These are phyloP conservation scores for Camelus bactrianus DNA, from an alignment of 2,113 vertebrate species.

Conservation along the genomic window DNA sequence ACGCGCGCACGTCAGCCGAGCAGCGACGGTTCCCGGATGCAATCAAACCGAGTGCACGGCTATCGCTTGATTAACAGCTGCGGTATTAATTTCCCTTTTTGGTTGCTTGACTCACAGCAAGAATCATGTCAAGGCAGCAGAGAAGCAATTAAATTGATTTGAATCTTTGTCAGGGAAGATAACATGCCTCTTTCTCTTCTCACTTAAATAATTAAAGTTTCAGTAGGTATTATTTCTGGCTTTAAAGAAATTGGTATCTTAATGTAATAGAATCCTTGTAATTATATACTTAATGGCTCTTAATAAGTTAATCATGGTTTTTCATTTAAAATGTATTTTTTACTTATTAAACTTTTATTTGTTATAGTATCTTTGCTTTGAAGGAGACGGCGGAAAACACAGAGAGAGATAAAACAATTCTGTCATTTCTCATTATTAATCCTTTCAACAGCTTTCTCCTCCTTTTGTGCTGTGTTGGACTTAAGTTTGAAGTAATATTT, in stretches of 20 bases:
- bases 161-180: conserved; percentile 93
- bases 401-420: conserved; percentile 67
- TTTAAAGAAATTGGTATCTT: conserved; percentile 92
- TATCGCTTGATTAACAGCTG: conserved; percentile 92
- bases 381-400: conserved; percentile 75
- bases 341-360: conserved; percentile 90
- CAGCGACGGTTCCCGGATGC: conserved; percentile 79
- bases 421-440: conserved; percentile 57
- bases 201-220: conserved; percentile 95
- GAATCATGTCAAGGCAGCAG: conserved; percentile 91
- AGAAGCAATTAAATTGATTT: conserved; percentile 95
- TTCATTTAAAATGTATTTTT: conserved; percentile 90
- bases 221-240: conserved; percentile 92
- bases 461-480: conserved; percentile 55
- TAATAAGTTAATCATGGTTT: conserved; percentile 92
- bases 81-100: conserved; percentile 92
- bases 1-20: conserved; percentile 75
- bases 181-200: conserved; percentile 91
- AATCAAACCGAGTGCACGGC: conserved; percentile 87
- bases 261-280: conserved; percentile 92
- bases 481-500: conserved; percentile 74
- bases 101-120: conserved; percentile 93
- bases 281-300: conserved; percentile 92
- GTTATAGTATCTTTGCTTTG: conserved; percentile 85
- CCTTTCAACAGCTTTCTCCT: background rate